phyloP scores from a whole-genome alignment of 30 jellyfish, hydroid and myxozoan genomes.

The Turritopsis rubra region DNA sequence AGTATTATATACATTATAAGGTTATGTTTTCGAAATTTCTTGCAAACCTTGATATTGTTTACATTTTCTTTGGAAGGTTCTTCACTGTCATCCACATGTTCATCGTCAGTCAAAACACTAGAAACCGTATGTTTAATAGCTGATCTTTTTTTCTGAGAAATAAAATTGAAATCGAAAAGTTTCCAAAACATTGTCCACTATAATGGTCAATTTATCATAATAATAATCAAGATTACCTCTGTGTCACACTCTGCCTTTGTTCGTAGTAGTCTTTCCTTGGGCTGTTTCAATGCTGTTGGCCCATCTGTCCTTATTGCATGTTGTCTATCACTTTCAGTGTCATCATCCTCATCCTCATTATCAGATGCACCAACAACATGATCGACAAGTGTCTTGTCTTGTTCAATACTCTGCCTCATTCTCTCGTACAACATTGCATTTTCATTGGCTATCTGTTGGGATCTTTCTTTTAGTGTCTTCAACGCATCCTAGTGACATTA shows the following conservation, averaged over 20 bases:
- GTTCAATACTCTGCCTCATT: conserved; percentile 27
- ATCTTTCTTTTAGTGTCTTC: conserved; percentile 15
- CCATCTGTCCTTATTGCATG: not conserved
- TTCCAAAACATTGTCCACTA: too few relatives aligned
- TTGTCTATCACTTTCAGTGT: not conserved
- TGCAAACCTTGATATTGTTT: not conserved
- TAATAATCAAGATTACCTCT: not conserved
- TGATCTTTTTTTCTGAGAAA: not conserved
- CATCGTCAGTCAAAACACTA: not conserved
- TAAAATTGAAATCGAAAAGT: too few relatives aligned
- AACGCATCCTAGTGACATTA: conserved; percentile 31
- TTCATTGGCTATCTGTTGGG: conserved; percentile 25
- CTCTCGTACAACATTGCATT: conserved; percentile 35
- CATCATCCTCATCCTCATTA: not conserved
- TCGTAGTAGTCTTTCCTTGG: conserved; percentile 20
- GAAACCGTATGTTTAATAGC: not conserved
- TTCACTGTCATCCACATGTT: not conserved
- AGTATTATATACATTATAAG: too few relatives aligned
- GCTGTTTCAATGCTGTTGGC: not conserved
- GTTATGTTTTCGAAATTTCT: too few relatives aligned
- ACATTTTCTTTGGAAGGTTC: not conserved
- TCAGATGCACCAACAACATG: not conserved
- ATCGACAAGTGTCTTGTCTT: conserved; percentile 4
- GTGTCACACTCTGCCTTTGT: conserved; percentile 5
- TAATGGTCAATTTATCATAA: not conserved